Percentiles rank a stretch among this genome's conserved stretches.
These are phyloP conservation scores for Megalopta genalis DNA, from an alignment of 1,140 invertebrate genomes.

Conservation along the genomic window DNA sequence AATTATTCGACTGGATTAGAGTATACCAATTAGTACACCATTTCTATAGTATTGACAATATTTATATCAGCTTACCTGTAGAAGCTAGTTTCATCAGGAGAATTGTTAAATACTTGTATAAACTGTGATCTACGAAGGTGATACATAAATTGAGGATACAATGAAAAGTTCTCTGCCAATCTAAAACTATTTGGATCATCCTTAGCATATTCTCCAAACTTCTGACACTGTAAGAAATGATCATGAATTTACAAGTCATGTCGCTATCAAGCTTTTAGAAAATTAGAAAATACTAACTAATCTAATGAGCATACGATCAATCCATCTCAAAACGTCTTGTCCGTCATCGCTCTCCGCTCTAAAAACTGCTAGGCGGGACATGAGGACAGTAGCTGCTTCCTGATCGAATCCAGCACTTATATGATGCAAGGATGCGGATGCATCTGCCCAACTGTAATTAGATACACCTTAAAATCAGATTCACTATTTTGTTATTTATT, in stretches of 20 bases:
- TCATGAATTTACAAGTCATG: background rate
- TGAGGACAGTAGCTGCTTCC: slow-evolving; percentile 97
- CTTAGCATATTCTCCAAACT: slow-evolving; percentile 98
- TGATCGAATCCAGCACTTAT: slow-evolving; percentile 97
- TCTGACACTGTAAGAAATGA: slow-evolving; percentile 91
- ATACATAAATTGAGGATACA: slow-evolving; percentile 99
- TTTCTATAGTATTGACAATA: background rate
- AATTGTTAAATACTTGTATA: slow-evolving; percentile 99
- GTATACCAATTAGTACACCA: background rate
- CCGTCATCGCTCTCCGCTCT: slow-evolving; percentile 97
- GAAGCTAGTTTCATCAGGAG: slow-evolving; percentile 99
- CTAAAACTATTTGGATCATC: slow-evolving; percentile 98
- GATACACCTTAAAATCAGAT: slow-evolving; percentile 29
- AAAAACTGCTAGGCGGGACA: slow-evolving; percentile 98
- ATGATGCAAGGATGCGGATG: slow-evolving; percentile 88
- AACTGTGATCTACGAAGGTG: slow-evolving; percentile 99
- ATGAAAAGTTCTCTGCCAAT: slow-evolving; percentile 96
- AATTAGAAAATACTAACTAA: slow-evolving; percentile 84
- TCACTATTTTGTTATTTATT: background rate
- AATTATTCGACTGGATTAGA: slow-evolving; percentile 10
- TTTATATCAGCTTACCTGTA: slow-evolving; percentile 88
- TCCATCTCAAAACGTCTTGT: slow-evolving; percentile 98
- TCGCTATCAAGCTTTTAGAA: background rate
- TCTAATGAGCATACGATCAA: slow-evolving; percentile 98
- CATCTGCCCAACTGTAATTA: slow-evolving; percentile 88